A percentile compares a stretch with the other conserved stretches of the same genome.
These are phyloP conservation scores for Trachelus iudaicus DNA, from an alignment of 2,888 invertebrate genomes.

Conservation along the genomic window DNA sequence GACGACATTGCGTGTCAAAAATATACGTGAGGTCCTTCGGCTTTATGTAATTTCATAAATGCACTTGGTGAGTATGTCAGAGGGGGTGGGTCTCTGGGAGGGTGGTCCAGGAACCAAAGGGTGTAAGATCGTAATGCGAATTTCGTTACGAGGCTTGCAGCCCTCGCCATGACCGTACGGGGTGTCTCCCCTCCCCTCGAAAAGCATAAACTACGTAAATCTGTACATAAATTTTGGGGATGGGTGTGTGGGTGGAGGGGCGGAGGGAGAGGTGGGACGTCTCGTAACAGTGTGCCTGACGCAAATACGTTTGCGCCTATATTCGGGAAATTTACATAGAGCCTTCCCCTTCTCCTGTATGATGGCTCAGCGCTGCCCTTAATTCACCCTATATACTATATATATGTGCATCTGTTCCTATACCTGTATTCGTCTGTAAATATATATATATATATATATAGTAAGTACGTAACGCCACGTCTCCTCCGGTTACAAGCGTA, in stretches of 20 bases:
- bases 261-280: not conserved
- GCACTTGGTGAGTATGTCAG: not conserved
- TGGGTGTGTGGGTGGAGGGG: too few relatives aligned
- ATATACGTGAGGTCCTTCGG: not conserved
- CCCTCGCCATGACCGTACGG: slow-evolving; percentile 31
- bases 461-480: not conserved
- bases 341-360: not conserved
- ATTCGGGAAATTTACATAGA: not conserved
- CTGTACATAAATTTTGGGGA: slow-evolving; percentile 31
- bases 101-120: not conserved
- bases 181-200: not conserved
- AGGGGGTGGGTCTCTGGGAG: not conserved
- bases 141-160: slow-evolving; percentile 60
- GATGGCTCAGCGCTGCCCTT: not conserved
- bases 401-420: not conserved
- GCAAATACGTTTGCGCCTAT: not conserved
- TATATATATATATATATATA: too few relatives aligned
- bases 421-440: too few relatives aligned
- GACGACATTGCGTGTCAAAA: not conserved
- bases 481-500: not conserved
- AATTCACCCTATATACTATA: slow-evolving; percentile 4
- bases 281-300: not conserved
- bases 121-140: slow-evolving; percentile 35
- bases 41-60: not conserved
- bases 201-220: slow-evolving; percentile 38